Conservation (phyloP, 2,113 vertebrate genomes). For the Ifrita kowaldi region DNA sequence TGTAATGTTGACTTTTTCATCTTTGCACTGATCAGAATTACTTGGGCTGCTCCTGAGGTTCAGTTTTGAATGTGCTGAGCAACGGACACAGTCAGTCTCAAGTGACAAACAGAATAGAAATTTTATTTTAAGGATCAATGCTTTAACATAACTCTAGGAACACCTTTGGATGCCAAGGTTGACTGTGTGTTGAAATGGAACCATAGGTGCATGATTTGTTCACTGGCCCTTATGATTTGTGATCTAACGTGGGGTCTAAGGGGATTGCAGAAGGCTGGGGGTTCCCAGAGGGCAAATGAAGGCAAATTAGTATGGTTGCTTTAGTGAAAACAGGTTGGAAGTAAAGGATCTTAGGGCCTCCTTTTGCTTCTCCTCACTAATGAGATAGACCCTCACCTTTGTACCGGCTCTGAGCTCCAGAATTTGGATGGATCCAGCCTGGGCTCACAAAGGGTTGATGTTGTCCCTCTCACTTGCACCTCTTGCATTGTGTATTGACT, state of each 20-base stretch:
- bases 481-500: neutral
- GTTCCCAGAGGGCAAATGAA: neutral
- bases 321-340: neutral
- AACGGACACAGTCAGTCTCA: neutral
- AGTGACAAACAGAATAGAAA: neutral
- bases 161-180: neutral
- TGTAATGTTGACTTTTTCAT: neutral
- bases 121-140: neutral
- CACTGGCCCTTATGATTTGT: neutral
- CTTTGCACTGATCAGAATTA: neutral
- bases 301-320: neutral
- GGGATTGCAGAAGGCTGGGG: neutral
- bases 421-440: neutral
- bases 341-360: neutral
- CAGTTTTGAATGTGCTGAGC: neutral
- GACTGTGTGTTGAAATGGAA: neutral
- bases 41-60: neutral
- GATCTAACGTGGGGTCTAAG: neutral
- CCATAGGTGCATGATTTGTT: neutral
- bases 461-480: accelerated
- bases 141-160: neutral
- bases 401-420: neutral
- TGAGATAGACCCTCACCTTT: neutral
- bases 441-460: neutral
- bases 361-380: neutral